Percentiles rank a stretch among this genome's conserved stretches.
Conservation (phyloP, 2,888 invertebrate species). For the Cylloceria caligata region DNA sequence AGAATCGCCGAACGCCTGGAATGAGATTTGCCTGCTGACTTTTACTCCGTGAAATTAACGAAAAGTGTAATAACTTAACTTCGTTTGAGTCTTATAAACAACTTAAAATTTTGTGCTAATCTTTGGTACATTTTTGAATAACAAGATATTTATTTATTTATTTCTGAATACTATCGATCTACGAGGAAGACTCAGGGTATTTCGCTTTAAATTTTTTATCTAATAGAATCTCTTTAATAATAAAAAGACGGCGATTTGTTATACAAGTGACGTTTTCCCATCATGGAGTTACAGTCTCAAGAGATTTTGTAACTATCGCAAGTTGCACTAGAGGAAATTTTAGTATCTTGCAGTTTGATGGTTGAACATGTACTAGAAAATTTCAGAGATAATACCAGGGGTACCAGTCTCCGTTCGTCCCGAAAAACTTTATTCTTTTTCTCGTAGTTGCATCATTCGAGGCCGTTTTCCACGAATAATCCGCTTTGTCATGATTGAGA, state of each 20-base stretch:
- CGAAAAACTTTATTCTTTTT: slow-evolving; percentile 10
- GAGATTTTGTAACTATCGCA: neutral
- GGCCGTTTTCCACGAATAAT: slow-evolving; percentile 38
- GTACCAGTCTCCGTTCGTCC: slow-evolving; percentile 6
- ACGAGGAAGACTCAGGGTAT: no score
- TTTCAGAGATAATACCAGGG: slow-evolving; percentile 7
- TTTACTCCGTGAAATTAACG: no score
- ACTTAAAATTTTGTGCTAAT: no score
- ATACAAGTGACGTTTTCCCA: neutral
- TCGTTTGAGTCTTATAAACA: no score
- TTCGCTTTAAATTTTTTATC: neutral
- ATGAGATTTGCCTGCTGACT: no score
- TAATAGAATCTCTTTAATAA: neutral
- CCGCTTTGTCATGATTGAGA: slow-evolving; percentile 51
- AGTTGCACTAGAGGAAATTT: neutral
- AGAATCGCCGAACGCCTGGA: no score
- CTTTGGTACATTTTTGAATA: no score
- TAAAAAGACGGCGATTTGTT: neutral
- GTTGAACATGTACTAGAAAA: slow-evolving; percentile 11
- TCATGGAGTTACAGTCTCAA: neutral
- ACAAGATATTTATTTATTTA: no score
- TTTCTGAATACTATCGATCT: no score
- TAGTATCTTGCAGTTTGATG: neutral
- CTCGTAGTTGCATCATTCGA: slow-evolving; percentile 9
- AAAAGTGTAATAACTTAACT: no score